phyloP scores from a whole-genome alignment of 2,797 vertebrate genomes.

The Alfaro cultratus region DNA sequence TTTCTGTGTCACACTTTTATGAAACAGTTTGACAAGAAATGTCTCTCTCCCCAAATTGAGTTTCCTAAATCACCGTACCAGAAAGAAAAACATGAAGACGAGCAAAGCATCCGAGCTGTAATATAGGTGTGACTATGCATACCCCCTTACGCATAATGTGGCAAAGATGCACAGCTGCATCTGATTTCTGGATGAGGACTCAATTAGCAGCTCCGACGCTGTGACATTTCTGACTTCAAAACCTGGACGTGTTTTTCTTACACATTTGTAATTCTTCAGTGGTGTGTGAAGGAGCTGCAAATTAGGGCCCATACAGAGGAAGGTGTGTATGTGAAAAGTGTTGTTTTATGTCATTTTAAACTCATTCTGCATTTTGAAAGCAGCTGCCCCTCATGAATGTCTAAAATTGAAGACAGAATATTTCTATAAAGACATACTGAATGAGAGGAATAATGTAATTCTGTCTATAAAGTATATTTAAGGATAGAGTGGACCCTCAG shows the following conservation, averaged over 20 bases:
- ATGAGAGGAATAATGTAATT: neutral
- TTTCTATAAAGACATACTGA: neutral
- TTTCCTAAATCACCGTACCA: constrained; percentile 9
- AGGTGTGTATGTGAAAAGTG: neutral
- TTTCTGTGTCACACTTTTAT: constrained; percentile 1
- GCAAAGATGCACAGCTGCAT: constrained; percentile 9
- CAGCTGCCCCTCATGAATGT: neutral
- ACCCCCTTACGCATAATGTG: constrained; percentile 8
- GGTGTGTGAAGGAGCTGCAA: constrained; percentile 22
- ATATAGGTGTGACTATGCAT: constrained; percentile 17
- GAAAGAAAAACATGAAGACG: constrained; percentile 21
- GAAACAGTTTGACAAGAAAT: constrained; percentile 37
- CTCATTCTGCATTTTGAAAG: constrained; percentile 14
- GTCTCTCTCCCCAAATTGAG: neutral
- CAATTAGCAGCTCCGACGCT: constrained; percentile 34
- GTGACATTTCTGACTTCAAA: constrained; percentile 23
- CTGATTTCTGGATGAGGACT: constrained; percentile 17
- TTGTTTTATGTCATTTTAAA: neutral
- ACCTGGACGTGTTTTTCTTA: constrained; percentile 5
- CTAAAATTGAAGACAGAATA: neutral
- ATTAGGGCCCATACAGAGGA: constrained; percentile 24
- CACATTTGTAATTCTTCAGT: constrained; percentile 17
- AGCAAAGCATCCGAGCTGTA: neutral
- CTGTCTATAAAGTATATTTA: neutral
- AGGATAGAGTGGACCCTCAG: neutral